Base-by-base conservation (phyloP, 2,113 vertebrate genomes). In the Pseudorectes ferrugineus region DNA sequence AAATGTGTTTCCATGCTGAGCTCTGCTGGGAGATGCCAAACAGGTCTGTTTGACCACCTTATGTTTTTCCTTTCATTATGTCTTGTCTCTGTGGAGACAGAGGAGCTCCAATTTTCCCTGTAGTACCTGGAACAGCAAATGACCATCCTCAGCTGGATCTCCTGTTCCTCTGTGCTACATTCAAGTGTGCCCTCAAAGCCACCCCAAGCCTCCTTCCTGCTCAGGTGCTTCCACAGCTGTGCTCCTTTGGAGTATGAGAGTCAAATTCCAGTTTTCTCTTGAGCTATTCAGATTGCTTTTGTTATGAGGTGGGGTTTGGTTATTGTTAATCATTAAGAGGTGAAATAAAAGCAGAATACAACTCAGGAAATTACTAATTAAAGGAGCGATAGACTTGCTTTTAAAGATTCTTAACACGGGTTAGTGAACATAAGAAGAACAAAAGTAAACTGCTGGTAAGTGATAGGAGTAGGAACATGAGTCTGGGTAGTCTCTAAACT, bases 311-410 rank as follows among this genome's bases (percentile, higher is more conserved):
- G 14, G 11, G n/a, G 13, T 29, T 68, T 80, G 22, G 22, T 59
- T 80, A 24, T 24, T 79, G 19, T 48, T 88, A 38, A 59, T 80
- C 63, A 42, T 73, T 65, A 63, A 65, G 72, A 85, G 28, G 15
- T 86, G 26, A 86, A 81, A 62, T 78, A 75, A 83, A 93, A 90
- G n/a, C 26, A 31, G n/a, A 88, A 52, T 48, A 16, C 36, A 77
- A 17, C 22, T 62, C 33, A 13, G 54, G 51, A 86, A 88, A 70
- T 89, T 18, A 38, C 46, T 74, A 20, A 84, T 73, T 88, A 62
- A 84, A 80, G 79, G 19, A 83, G 21, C 0, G 0, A 51, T 54
- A 42, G 18, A 18, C 46, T 85, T 71, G 26, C 31, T 91, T 86
- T 77, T 66, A 62, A 76, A 62, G 68, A 49, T 66, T 83, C 46